phyloP scores from a whole-genome alignment of 1,140 invertebrate genomes.

The Bombus affinis region DNA sequence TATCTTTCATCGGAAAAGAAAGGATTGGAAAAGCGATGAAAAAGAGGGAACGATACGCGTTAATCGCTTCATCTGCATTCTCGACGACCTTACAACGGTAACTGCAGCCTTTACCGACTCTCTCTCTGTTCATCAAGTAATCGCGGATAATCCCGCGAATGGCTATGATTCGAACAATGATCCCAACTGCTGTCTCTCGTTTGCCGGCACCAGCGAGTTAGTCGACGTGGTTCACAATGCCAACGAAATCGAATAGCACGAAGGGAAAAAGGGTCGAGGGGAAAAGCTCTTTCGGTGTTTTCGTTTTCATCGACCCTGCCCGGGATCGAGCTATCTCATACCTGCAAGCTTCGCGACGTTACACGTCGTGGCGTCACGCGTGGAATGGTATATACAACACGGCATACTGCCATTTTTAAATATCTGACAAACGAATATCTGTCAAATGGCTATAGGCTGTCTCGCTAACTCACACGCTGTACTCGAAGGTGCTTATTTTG shows the following conservation, averaged over 20 bases:
- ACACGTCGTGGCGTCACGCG: too few species aligned
- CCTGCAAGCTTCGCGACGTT: neutral
- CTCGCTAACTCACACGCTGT: too few species aligned
- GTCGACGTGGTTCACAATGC: neutral
- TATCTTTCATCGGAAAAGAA: neutral
- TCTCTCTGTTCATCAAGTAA: neutral
- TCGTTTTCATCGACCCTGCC: slow-evolving; percentile 13
- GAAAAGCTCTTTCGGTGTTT: neutral
- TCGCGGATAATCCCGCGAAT: slow-evolving; percentile 20
- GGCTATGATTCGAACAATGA: slow-evolving; percentile 14
- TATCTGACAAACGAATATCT: too few species aligned
- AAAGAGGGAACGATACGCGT: neutral
- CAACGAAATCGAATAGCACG: slow-evolving; percentile 15
- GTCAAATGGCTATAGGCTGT: too few species aligned
- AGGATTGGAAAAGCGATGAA: neutral
- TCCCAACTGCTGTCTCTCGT: neutral
- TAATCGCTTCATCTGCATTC: slow-evolving; percentile 19
- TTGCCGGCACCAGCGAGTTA: neutral
- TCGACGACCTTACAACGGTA: neutral
- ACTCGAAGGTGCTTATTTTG: too few species aligned
- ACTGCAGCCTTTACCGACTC: neutral
- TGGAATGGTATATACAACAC: too few species aligned
- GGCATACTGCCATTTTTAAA: too few species aligned
- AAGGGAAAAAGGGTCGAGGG: too few species aligned
- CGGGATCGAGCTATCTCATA: neutral